Percentiles rank a stretch among this genome's conserved stretches.
Evolutionary conservation across 2,888 invertebrate species (phyloP).

Genomic region (Tricholauxania praeusta): DNA sequence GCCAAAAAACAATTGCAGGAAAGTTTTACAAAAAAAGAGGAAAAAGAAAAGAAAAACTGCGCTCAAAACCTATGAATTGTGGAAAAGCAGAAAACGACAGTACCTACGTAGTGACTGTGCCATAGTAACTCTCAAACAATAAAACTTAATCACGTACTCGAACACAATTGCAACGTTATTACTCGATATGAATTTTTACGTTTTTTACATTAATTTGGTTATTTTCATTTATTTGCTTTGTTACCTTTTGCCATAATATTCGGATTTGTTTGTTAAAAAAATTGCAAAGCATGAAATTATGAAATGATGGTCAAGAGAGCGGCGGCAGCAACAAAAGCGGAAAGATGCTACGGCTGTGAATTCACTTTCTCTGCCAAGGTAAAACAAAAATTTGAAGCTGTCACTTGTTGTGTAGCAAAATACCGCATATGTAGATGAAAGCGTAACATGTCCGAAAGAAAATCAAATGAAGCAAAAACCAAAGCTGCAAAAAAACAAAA

Average conservation of each 20-base stretch:
- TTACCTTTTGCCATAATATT: not conserved
- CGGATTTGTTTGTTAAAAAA: not conserved
- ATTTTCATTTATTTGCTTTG: not conserved
- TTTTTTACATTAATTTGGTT: not conserved
- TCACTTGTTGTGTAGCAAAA: too few relatives aligned
- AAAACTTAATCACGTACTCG: constrained; percentile 30
- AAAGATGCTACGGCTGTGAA: not conserved
- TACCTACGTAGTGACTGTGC: not conserved
- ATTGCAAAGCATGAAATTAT: not conserved
- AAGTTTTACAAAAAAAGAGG: not conserved
- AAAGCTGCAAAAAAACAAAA: too few relatives aligned
- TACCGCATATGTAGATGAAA: too few relatives aligned
- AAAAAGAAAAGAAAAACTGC: not conserved
- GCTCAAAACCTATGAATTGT: not conserved
- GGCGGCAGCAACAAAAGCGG: not conserved
- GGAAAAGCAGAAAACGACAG: not conserved
- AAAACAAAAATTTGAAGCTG: too few relatives aligned
- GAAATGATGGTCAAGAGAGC: constrained; percentile 2
- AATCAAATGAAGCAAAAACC: too few relatives aligned
- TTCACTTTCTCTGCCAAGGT: too few relatives aligned
- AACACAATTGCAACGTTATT: constrained; percentile 20
- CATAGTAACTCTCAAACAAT: constrained; percentile 18
- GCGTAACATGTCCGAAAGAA: too few relatives aligned
- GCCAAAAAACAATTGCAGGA: not conserved
- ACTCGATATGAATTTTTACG: not conserved